Base-by-base conservation (phyloP, 2,888 invertebrate genomes). In the Fragum whitleyi region DNA sequence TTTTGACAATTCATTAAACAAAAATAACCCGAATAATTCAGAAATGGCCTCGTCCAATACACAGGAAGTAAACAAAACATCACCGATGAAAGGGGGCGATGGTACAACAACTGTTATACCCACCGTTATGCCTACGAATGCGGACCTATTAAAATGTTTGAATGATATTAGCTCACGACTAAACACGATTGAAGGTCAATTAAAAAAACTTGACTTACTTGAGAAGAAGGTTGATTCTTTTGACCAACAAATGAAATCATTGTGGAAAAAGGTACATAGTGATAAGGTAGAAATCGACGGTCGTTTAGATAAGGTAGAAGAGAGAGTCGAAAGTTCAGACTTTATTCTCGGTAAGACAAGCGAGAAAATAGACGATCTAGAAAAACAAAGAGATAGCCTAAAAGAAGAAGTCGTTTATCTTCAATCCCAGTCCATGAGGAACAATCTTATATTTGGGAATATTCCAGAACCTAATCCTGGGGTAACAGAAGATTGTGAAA, bases 371-470 rank as follows among this genome's bases (percentile, higher is more conserved):
- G 21, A 11, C n/a, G 16, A 9, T n/a, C 26, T 74, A 21, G 57
- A 53, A 47, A 68, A 68, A 23, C 73, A 78, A 26, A 26, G 67
- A 21, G 68, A 51, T 19, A n/a, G 26, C 16, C 26, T 78, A 6
- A 53, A 51, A 29, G 74, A 69, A 16, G 59, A 61, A 3, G 57
- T 67, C 19, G 19, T 51, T 21, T 67, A 78, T 23, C 23, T 73
- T 11, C 68, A 78, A 32, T 42, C 69, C 26, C 59, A 68, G 26
- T 74, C 73, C 1, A 74, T 74, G 74, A 53, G 61, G 26, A 57
- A 78, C 51, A 74, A 68, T 21, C 47, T 74, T 3, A 68, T 78
- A 21, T 67, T 78, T 47, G 36, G 23, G n/a, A 26, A 26, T 6
- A 61, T 78, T 19, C 68, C 73, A 26, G 78, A 78, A 61, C 28